These are phyloP conservation scores for Mechanitis messenoides DNA, from an alignment of 2,888 invertebrate species.

Conservation along the genomic window DNA sequence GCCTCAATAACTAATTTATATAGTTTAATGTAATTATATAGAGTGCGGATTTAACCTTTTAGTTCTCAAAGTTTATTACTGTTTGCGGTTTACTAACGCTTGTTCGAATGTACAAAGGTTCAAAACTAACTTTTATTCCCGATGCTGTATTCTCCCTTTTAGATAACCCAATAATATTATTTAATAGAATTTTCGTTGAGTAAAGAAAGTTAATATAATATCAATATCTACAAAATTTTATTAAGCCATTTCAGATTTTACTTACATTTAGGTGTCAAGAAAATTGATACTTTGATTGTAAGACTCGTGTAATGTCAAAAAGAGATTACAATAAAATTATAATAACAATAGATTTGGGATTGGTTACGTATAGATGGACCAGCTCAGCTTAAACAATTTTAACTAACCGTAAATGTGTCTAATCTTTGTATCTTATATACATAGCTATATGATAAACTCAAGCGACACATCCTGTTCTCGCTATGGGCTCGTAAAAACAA, in stretches of 20 bases:
- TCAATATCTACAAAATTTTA: too few species aligned
- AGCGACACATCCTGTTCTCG: conserved; percentile 36
- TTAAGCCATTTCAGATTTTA: background rate
- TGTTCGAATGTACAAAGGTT: conserved; percentile 37
- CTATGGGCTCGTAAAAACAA: conserved; percentile 47
- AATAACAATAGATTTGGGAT: too few species aligned
- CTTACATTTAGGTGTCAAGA: too few species aligned
- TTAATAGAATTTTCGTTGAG: conserved; percentile 51
- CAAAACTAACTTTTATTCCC: conserved; percentile 48
- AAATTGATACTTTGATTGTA: too few species aligned
- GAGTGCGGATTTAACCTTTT: conserved; percentile 24
- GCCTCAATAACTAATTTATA: background rate
- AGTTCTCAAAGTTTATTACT: conserved; percentile 33
- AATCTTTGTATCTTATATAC: conserved; percentile 38
- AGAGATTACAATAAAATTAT: too few species aligned
- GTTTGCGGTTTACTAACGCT: conserved; percentile 35
- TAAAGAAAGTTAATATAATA: too few species aligned
- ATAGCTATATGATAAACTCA: conserved; percentile 41
- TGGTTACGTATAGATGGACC: background rate
- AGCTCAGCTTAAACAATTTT: conserved; percentile 25
- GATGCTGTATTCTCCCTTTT: conserved; percentile 48
- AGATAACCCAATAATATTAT: conserved; percentile 57
- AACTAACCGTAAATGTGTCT: conserved; percentile 29
- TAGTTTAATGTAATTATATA: conserved; percentile 5
- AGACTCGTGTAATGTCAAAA: too few species aligned